Conservation (phyloP, 2,113 vertebrate species). For the Cardinalis cardinalis region DNA sequence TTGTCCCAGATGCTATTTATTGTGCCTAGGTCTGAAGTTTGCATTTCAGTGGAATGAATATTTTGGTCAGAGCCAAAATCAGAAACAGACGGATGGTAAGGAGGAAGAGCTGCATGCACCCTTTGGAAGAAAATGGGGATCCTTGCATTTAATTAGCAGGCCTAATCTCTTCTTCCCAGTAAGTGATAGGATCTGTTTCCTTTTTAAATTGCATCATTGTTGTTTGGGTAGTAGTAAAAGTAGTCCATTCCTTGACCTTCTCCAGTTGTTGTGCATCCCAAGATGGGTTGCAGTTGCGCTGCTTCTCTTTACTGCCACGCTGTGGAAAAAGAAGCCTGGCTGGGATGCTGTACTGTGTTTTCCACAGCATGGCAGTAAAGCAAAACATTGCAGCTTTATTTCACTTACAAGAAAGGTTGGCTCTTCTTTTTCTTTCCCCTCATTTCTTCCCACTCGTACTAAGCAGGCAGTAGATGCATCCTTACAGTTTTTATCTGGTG, state of each 20-base stretch:
- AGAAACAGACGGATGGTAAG: background rate
- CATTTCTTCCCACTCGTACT: background rate
- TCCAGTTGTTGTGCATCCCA: background rate
- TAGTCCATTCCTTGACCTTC: background rate
- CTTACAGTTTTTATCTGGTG: background rate
- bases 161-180: background rate
- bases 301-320: slow-evolving; percentile 14
- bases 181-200: background rate
- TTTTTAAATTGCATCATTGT: background rate
- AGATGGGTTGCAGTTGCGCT: background rate
- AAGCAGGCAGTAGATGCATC: background rate
- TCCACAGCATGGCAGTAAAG: slow-evolving; percentile 2
- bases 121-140: background rate
- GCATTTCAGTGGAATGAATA: background rate
- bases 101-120: background rate
- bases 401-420: background rate
- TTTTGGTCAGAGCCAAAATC: slow-evolving; percentile 15
- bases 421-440: background rate
- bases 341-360: background rate
- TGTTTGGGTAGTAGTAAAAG: background rate
- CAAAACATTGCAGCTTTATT: background rate
- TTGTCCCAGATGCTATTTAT: background rate
- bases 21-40: background rate
- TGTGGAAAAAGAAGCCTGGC: slow-evolving; percentile 1
- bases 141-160: background rate